Evolutionary conservation across 2,888 invertebrate genomes (phyloP), one percentile per base, ranked within the genome.

Genomic region (Gisinianus flammeolus): DNA sequence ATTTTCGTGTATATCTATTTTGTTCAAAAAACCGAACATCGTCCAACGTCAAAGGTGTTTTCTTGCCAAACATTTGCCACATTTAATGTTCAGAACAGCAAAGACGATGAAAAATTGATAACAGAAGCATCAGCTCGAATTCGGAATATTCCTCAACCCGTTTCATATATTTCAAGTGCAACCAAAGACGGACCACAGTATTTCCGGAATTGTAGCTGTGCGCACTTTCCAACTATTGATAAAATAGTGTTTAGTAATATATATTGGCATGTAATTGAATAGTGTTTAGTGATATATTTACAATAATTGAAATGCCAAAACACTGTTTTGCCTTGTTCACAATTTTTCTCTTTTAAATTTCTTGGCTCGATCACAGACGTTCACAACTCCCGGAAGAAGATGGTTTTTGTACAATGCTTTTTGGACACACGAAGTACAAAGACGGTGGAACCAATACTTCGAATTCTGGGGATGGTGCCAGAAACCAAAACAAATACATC

Each of bases 221-320:
- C 94, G 79, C 91, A 92, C 83, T 94, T 94, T 87, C 96, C 96
- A 0, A 93, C 92, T 79, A 92, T 96, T 84, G 95, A 93, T 87
- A 96, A 96, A 85, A 88, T 96, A 81, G 94, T 96, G 87, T 96
- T 95, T 88, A 95, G 95, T 88, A 96, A 96, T 87, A 91, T 94
- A 76, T 96, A 96, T 87, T 96, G 96, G 96, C 96, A 96, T 88
- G 84, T 84, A 52, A 73, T 69, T 0, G 28, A 16, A n/a, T n/a
- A n/a, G n/a, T n/a, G n/a, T n/a, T n/a, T n/a, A n/a, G n/a, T n/a
- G n/a, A n/a, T n/a, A n/a, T n/a, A n/a, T n/a, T n/a, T n/a, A n/a
- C n/a, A n/a, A n/a, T n/a, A n/a, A n/a, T n/a, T n/a, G n/a, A n/a
- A n/a, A n/a, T n/a, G n/a, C n/a, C n/a, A n/a, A n/a, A n/a, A n/a